phyloP scores from a whole-genome alignment of 2,888 invertebrate species.

The Ormyrus thymus region DNA sequence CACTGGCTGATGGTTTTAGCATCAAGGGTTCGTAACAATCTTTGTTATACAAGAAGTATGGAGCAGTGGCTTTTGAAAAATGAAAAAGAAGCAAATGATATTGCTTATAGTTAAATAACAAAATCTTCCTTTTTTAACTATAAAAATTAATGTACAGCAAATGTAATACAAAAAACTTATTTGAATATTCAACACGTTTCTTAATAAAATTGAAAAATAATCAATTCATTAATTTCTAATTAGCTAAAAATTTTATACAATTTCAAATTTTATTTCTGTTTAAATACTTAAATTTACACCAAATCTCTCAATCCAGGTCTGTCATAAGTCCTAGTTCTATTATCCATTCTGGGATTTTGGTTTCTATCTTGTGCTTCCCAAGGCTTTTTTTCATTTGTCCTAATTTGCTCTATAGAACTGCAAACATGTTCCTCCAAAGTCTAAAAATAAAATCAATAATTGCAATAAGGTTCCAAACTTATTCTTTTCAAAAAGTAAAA shows the following conservation, averaged over 20 bases:
- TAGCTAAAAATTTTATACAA: background rate
- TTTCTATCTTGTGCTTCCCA: slow-evolving; percentile 9
- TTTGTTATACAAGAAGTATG: slow-evolving; percentile 64
- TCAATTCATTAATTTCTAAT: background rate
- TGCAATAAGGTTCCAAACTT: slow-evolving; percentile 32
- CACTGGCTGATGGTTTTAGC: slow-evolving; percentile 67
- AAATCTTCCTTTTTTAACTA: background rate
- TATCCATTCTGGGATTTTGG: background rate
- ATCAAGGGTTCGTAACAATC: slow-evolving; percentile 61
- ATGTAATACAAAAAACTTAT: slow-evolving; percentile 15
- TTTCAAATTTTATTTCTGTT: background rate
- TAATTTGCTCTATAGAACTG: slow-evolving; percentile 20
- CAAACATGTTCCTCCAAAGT: slow-evolving; percentile 70
- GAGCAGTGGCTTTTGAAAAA: slow-evolving; percentile 66
- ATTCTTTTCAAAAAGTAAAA: slow-evolving; percentile 28
- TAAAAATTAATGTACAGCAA: slow-evolving; percentile 34
- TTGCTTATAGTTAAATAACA: slow-evolving; percentile 50
- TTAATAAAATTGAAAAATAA: slow-evolving; percentile 4
- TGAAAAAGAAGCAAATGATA: slow-evolving; percentile 60
- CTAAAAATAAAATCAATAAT: slow-evolving; percentile 63
- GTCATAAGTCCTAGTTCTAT: background rate
- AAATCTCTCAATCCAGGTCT: slow-evolving; percentile 37
- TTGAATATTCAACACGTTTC: slow-evolving; percentile 4
- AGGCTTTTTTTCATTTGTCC: slow-evolving; percentile 8
- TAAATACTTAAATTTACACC: background rate